These are phyloP conservation scores for Capreolus pygargus DNA, from an alignment of 2,113 vertebrate species.

Conservation along the genomic window DNA sequence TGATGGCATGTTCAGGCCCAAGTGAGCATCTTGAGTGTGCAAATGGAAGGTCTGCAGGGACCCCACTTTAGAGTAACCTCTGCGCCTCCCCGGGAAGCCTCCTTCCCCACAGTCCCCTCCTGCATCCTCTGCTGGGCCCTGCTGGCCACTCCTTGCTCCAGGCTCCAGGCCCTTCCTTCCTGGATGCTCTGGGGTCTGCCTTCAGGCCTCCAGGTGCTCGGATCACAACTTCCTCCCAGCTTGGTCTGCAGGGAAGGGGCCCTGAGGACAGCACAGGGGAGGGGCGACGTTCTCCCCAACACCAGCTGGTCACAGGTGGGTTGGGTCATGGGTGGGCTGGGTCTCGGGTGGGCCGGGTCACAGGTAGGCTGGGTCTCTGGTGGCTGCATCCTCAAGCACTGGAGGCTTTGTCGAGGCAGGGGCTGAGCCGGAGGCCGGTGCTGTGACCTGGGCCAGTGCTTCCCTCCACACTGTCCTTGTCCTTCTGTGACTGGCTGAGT, in stretches of 20 bases:
- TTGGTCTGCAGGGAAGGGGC: background rate
- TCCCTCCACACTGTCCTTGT: accelerated
- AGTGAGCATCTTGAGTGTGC: background rate
- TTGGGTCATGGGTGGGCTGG: accelerated
- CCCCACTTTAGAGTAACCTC: background rate
- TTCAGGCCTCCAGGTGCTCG: background rate
- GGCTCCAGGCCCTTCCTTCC: background rate
- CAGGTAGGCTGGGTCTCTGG: background rate
- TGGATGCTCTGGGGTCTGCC: background rate
- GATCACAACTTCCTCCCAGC: background rate
- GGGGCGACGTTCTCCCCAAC: accelerated
- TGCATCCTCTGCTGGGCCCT: background rate
- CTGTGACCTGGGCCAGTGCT: background rate
- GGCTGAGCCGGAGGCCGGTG: background rate
- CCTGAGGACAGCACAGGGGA: background rate
- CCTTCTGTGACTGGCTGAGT: accelerated
- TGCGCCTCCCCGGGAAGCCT: accelerated
- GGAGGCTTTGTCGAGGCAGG: background rate
- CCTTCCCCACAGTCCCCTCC: background rate
- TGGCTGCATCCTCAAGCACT: accelerated
- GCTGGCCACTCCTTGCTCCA: background rate
- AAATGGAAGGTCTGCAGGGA: background rate
- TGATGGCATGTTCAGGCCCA: too few species aligned
- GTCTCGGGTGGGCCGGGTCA: accelerated
- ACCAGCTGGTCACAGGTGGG: accelerated